Conservation (phyloP, 1,140 invertebrate species). For the Planococcus citri region DNA sequence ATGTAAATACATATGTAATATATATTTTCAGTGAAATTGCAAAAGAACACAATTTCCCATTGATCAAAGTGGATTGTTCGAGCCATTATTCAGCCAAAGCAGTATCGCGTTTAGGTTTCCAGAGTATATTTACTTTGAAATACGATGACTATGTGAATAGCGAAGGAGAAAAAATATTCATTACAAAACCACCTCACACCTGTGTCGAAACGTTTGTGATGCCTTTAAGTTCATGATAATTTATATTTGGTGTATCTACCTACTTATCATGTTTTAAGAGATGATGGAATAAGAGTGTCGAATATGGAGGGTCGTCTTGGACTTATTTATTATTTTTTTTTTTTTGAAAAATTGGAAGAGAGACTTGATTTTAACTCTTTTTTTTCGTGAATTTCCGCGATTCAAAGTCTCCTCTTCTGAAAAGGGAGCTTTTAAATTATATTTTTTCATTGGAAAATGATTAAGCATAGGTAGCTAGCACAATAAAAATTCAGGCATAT, state of each 20-base stretch:
- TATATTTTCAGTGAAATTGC: slow-evolving; percentile 41
- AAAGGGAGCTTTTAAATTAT: no score
- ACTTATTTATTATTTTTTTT: no score
- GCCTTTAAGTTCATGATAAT: slow-evolving; percentile 16
- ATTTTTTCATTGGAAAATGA: no score
- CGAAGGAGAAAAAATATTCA: slow-evolving; percentile 42
- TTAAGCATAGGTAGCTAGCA: no score
- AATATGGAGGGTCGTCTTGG: no score
- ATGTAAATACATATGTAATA: slow-evolving; percentile 24
- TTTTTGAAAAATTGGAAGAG: no score
- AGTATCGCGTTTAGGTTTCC: slow-evolving; percentile 50
- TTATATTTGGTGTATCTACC: not conserved
- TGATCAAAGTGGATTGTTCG: slow-evolving; percentile 47
- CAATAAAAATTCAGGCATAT: no score
- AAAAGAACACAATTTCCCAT: slow-evolving; percentile 38
- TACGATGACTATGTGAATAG: slow-evolving; percentile 49
- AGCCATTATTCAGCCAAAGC: slow-evolving; percentile 56
- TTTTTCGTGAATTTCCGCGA: no score
- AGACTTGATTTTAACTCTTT: no score
- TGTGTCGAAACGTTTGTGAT: slow-evolving; percentile 28
- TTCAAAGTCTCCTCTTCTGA: no score
- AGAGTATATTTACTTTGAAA: slow-evolving; percentile 44
- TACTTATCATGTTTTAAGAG: not conserved
- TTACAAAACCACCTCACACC: slow-evolving; percentile 42
- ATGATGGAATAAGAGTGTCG: no score